phyloP scores from a whole-genome alignment of 1,140 invertebrate genomes.

The Microplitis demolitor region DNA sequence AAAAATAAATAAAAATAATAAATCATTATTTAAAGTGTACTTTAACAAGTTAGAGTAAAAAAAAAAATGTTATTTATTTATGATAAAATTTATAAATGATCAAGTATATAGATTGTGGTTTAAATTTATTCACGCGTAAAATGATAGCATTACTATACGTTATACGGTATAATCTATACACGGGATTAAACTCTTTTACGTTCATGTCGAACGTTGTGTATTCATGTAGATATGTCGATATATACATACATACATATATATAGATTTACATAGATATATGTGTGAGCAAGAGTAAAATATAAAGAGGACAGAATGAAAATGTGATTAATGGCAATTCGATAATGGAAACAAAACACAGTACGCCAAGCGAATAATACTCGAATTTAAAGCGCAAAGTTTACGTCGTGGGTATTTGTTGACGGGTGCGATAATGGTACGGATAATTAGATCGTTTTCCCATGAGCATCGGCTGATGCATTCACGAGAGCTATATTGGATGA shows the following conservation, averaged over 20 bases:
- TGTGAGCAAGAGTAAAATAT: background rate
- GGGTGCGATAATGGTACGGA: constrained; percentile 44
- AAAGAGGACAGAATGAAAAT: constrained; percentile 23
- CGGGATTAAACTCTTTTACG: no score
- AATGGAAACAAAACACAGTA: constrained; percentile 41
- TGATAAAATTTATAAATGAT: no score
- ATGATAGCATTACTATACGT: no score
- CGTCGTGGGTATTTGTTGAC: constrained; percentile 40
- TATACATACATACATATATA: background rate
- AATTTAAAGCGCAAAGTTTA: constrained; percentile 37
- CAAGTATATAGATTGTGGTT: no score
- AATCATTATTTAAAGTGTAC: no score
- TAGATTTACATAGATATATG: background rate
- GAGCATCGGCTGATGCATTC: constrained; percentile 19
- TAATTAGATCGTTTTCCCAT: constrained; percentile 44
- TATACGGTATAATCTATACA: no score
- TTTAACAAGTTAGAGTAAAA: no score
- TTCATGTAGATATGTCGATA: no score
- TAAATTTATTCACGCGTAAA: no score
- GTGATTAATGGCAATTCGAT: constrained; percentile 43
- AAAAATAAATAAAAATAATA: no score
- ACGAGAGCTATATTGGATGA: background rate
- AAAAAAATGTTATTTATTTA: no score
- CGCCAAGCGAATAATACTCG: constrained; percentile 37
- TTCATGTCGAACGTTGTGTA: no score